phyloP scores from a whole-genome alignment of 2,113 vertebrate genomes.

The Proteles cristata region DNA sequence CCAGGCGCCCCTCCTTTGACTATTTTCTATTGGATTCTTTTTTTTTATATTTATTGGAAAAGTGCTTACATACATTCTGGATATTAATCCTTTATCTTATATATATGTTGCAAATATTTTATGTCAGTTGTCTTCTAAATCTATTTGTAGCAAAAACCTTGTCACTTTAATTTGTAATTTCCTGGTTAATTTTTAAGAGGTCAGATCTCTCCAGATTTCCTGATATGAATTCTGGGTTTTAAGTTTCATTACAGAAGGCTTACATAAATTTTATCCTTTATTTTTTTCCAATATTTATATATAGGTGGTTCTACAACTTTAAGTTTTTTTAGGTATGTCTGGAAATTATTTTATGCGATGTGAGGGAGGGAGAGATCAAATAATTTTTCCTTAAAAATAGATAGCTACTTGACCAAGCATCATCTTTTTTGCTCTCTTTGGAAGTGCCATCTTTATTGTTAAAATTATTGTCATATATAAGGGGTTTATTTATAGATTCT shows the following conservation, averaged over 20 bases:
- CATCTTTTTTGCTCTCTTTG: constrained; percentile 18
- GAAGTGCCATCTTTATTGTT: constrained; percentile 16
- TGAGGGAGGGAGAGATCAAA: background rate
- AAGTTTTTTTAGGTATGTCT: constrained; percentile 6
- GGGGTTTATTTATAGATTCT: background rate
- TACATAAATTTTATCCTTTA: constrained; percentile 15
- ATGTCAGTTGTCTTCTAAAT: constrained; percentile 24
- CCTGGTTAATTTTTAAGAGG: background rate
- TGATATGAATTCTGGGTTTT: background rate
- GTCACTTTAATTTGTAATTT: constrained; percentile 38
- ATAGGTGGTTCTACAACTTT: constrained; percentile 10
- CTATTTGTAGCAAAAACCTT: constrained; percentile 32
- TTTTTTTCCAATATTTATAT: background rate
- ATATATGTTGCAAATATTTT: background rate
- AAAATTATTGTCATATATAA: constrained; percentile 48
- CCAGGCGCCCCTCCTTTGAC: background rate
- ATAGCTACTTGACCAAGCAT: background rate
- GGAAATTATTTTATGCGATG: constrained; percentile 12
- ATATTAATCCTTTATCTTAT: constrained; percentile 19
- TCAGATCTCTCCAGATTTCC: background rate
- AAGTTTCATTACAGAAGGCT: background rate
- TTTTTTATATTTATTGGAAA: background rate
- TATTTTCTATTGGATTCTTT: constrained; percentile 3
- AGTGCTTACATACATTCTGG: background rate
- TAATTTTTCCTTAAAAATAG: constrained; percentile 15